Evolutionary conservation across 2,113 vertebrate genomes (phyloP), one percentile per base, ranked within the genome.

Genomic region (Heterochromis multidens): DNA sequence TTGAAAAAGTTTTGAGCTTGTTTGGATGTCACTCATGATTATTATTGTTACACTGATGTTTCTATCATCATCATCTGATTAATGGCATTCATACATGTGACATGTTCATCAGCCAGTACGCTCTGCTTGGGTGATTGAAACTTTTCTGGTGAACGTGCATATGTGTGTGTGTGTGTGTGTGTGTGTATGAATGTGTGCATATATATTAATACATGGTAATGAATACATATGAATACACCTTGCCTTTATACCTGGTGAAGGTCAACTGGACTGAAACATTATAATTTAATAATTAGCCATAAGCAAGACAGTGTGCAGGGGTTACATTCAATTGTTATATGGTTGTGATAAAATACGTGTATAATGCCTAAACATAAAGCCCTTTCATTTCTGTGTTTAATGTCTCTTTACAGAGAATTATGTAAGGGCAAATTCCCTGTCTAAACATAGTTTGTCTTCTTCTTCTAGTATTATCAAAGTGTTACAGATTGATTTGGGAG

Each of bases 401-500:
- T 79, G 43, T 70, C 19, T 76, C 33, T 80, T 85, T 61, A 80
- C 85, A 86, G 59, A 79, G 67, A 81, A 76, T 19, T 4, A n/a
- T 54, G 12, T 6, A 46, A 82, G 86, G 58, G 80, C 80, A 33
- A 67, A 61, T 80, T 79, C 61, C 46, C 59, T 9, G 23, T 61
- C 84, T 83, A 59, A 87, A 82, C 61, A 80, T 65, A 54, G 21
- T 80, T 85, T 84, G 31, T 80, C 79, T 91, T 81, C 78, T 90
- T 81, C 81, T 43, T 83, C 54, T 79, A 9, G 40, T 19, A 35
- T 86, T 88, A 90, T 88, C 89, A 88, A 88, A 90, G 86, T 40
- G 62, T 84, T 91, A 81, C 84, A 89, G 93, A 89, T 79, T 80
- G 86, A 83, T 88, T 35, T 87, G 90, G 86, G 90, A 91, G 80